Evolutionary conservation across 2,888 invertebrate species (phyloP).

Genomic region (Drosophila neoperkinsi): DNA sequence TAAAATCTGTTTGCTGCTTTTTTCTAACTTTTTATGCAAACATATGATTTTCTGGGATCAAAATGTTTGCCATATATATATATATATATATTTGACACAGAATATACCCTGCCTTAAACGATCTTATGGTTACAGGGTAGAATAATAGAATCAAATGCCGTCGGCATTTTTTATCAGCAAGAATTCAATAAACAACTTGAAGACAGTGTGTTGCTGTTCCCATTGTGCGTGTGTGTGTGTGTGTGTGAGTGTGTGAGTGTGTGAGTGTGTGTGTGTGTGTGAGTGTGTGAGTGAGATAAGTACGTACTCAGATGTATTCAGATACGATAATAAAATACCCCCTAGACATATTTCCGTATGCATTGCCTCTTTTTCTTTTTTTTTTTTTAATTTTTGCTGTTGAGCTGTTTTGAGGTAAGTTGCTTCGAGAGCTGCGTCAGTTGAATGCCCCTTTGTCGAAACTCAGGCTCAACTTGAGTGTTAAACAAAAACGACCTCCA

Average conservation of each 20-base stretch:
- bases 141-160: conserved; percentile 32
- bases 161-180: conserved; percentile 22
- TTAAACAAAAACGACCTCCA: not conserved
- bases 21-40: too few species aligned
- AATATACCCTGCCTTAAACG: not conserved
- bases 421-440: conserved; percentile 4
- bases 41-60: not conserved
- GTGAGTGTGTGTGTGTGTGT: not conserved
- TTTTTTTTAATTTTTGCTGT: not conserved
- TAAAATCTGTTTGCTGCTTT: too few species aligned
- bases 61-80: not conserved
- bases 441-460: conserved; percentile 6
- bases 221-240: not conserved
- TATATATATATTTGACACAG: too few species aligned
- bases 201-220: not conserved
- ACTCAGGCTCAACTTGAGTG: conserved; percentile 4
- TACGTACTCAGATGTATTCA: conserved; percentile 3
- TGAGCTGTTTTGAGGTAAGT: conserved; percentile 1
- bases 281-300: conserved; percentile 18
- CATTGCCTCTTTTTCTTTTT: not conserved
- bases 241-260: too few species aligned
- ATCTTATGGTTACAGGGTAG: not conserved
- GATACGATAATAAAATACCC: conserved; percentile 1
- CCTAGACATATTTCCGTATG: conserved; percentile 13
- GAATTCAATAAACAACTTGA: conserved; percentile 48